Conservation (phyloP, 2,888 invertebrate genomes). For the Andricus curvator region DNA sequence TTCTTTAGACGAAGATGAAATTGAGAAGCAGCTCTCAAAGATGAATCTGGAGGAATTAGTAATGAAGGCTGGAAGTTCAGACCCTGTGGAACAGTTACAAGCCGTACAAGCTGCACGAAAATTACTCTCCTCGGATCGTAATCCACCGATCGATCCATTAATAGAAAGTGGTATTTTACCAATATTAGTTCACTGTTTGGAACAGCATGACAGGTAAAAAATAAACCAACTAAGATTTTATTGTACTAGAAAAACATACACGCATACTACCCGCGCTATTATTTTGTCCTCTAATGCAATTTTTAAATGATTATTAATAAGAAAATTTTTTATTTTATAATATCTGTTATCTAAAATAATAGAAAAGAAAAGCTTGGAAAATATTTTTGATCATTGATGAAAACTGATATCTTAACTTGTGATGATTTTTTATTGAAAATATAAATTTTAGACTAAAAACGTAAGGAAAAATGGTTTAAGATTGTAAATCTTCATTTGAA, state of each 20-base stretch:
- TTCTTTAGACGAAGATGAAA: constrained; percentile 86
- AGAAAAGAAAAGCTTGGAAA: too few relatives aligned
- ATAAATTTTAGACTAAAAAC: too few relatives aligned
- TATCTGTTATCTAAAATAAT: too few relatives aligned
- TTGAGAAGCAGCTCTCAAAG: constrained; percentile 84
- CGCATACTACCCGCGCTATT: too few relatives aligned
- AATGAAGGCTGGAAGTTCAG: constrained; percentile 89
- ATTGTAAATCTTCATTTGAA: too few relatives aligned
- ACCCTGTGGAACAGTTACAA: constrained; percentile 89
- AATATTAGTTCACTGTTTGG: constrained; percentile 93
- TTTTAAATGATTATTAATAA: too few relatives aligned
- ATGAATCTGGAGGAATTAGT: constrained; percentile 91
- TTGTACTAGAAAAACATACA: neutral
- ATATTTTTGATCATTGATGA: too few relatives aligned
- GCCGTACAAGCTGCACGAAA: constrained; percentile 98
- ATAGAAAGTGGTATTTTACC: constrained; percentile 97
- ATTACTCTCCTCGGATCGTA: constrained; percentile 96
- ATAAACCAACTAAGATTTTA: neutral
- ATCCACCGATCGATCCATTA: constrained; percentile 98
- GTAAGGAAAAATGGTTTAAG: too few relatives aligned
- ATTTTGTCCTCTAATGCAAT: too few relatives aligned
- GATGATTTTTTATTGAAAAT: too few relatives aligned
- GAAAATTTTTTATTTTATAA: too few relatives aligned
- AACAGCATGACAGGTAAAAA: constrained; percentile 86
- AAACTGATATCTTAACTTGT: too few relatives aligned